Evolutionary conservation across 2,113 vertebrate species (phyloP), one percentile per base, ranked within the genome.

Genomic region (Heterotilapia buettikoferi): DNA sequence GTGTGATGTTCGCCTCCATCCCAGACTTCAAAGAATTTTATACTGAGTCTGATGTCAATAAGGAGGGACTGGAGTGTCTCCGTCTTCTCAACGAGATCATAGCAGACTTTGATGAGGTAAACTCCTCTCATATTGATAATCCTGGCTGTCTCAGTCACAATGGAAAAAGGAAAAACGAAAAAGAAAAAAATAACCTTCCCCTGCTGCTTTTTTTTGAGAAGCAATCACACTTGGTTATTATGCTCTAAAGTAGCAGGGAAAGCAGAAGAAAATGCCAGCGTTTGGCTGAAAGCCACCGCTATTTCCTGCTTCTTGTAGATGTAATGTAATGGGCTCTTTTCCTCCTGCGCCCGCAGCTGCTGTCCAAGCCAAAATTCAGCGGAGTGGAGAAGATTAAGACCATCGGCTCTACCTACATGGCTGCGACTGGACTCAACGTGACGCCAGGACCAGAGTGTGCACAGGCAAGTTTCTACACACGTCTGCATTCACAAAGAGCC

Each of bases 11-110:
- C 88, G 98, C 98, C 90, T 99, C 98, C 87, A 99, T 99, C 84
- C 98, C 98, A 2, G 98, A 99, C 94, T 99, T 99, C 96, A 99
- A 99, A 93, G 98, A 99, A 87, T 99, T 99, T 95, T 99, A 99
- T 85, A 99, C 98, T 0, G 98, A 99, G 94, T 99, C 98, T 4
- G 98, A 99, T 56, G 98, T 99, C 90, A 99, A 99, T 95, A 99
- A 99, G 95, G 98, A 99, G 93, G 98, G 98, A 38, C 91, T 99
- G 95, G 98, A 99, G 92, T 99, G 98, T 89, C 98, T 99, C 12
- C 97, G 98, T 86, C 98, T 99, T 73, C 96, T 99, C 88, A 99
- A 99, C 61, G 98, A 99, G 96, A 99, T 99, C 95, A 99, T 98
- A 84, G 98, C 98, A 0, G 98, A 99, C 95, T 99, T 99, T 88